Evolutionary conservation across 2,113 vertebrate genomes (phyloP), one percentile per base, ranked within the genome.

Genomic region (Ploceus nigricollis): DNA sequence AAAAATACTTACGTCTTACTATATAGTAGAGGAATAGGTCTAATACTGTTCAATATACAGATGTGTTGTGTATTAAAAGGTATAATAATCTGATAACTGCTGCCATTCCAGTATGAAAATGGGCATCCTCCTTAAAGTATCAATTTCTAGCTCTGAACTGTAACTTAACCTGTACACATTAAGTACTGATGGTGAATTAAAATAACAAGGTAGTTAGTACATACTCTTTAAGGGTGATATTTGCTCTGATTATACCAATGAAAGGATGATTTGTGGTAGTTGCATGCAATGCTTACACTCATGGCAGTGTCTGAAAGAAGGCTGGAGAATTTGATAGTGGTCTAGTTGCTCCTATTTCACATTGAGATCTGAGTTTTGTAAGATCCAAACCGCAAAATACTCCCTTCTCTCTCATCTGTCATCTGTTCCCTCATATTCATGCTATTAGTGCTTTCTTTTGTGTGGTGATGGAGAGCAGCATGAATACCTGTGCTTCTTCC

Each of bases 81-180:
- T 66, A 37, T 50, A 93, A 80, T 86, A 78, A 73, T 90, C 54
- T 92, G 69, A 28, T 86, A 86, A 63, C 51, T 86, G 63, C 66
- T 4, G 11, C 56, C 63, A 69, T 60, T 89, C 48, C 27, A n/a
- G 13, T 82, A 40, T 53, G 58, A 82, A 92, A 90, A 70, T 3
- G 23, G 21, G 3, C 27, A 21, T 68, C 80, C 10, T 61, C 35
- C 80, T 92, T 60, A 48, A 77, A 69, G 45, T 85, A 76, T 78
- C 53, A 25, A 1, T 63, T 93, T 89, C 54, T 91, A 6, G 23
- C 16, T 94, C 54, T 64, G 65, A 87, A 69, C n/a, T 89, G 39
- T 77, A 90, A 93, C 96, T 92, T 93, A 86, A 83, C 39, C 60
- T 90, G 60, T 61, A 44, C n/a, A 66, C 21, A 44, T 81, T 64